These are phyloP conservation scores for Rutilus rutilus DNA, from an alignment of 2,113 vertebrate species.

Conservation along the genomic window DNA sequence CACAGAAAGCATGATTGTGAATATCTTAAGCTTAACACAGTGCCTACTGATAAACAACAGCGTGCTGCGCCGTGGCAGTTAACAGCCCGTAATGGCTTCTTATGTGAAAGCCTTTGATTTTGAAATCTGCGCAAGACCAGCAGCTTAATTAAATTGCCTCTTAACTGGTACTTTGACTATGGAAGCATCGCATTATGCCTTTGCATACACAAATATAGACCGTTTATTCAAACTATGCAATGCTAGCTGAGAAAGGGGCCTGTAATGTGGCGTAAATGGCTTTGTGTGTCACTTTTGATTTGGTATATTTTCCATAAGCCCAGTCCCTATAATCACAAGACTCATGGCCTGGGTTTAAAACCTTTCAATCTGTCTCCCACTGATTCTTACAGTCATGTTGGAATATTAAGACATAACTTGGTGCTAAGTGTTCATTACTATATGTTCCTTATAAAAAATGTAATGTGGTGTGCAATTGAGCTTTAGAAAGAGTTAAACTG, in stretches of 20 bases:
- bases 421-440: slow-evolving; percentile 14
- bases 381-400: not conserved
- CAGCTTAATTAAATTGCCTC: slow-evolving; percentile 19
- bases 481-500: not conserved
- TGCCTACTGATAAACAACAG: slow-evolving; percentile 32
- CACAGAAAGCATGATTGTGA: slow-evolving; percentile 1
- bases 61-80: not conserved
- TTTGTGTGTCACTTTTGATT: not conserved
- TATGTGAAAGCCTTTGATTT: slow-evolving; percentile 8
- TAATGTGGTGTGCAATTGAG: not conserved
- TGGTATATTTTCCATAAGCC: not conserved
- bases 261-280: slow-evolving; percentile 14
- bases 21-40: not conserved
- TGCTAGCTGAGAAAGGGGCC: not conserved
- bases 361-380: not conserved
- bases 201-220: not conserved
- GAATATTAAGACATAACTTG: slow-evolving; percentile 24
- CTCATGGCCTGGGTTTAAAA: not conserved
- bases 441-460: not conserved
- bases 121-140: slow-evolving; percentile 7
- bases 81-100: not conserved
- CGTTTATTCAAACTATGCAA: not conserved
- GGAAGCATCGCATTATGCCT: not conserved
- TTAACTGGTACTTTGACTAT: not conserved
- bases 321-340: slow-evolving; percentile 6